Evolutionary conservation across 2,888 invertebrate species (phyloP).

Genomic region (Agonopterix alstromeriana): DNA sequence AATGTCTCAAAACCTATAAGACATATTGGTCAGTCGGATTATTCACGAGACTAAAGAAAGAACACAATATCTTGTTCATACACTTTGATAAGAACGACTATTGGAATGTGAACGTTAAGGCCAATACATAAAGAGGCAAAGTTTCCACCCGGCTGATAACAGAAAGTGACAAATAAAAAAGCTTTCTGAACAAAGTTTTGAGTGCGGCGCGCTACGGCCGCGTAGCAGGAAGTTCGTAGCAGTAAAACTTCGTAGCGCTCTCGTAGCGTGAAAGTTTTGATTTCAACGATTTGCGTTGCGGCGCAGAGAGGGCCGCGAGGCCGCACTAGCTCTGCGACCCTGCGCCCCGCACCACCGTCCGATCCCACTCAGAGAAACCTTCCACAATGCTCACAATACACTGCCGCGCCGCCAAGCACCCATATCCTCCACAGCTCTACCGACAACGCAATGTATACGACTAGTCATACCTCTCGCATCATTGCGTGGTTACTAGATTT

Average conservation of each 20-base stretch:
- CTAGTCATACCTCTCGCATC: slow-evolving; percentile 8
- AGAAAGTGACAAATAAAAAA: slow-evolving; percentile 74
- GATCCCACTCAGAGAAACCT: neutral
- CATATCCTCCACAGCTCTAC: slow-evolving; percentile 1
- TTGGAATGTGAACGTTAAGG: slow-evolving; percentile 32
- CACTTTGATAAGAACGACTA: slow-evolving; percentile 24
- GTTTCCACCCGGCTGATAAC: slow-evolving; percentile 63
- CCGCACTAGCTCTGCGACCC: slow-evolving; percentile 64
- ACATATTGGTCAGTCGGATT: neutral
- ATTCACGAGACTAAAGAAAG: neutral
- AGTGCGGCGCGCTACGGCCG: slow-evolving; percentile 66
- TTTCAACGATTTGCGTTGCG: slow-evolving; percentile 76
- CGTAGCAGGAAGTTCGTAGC: slow-evolving; percentile 77
- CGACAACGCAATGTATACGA: slow-evolving; percentile 32
- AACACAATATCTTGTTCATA: slow-evolving; percentile 17
- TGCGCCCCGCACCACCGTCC: slow-evolving; percentile 32
- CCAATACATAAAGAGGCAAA: slow-evolving; percentile 39
- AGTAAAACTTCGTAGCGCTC: slow-evolving; percentile 76
- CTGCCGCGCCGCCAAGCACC: slow-evolving; percentile 14
- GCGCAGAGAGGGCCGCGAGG: slow-evolving; percentile 67
- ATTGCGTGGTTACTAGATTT: slow-evolving; percentile 42
- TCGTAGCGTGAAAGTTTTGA: slow-evolving; percentile 77
- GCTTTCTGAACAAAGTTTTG: slow-evolving; percentile 73
- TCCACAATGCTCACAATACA: slow-evolving; percentile 18
- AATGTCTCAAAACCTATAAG: no score